phyloP scores from a whole-genome alignment of 2,888 invertebrate genomes.

The Pardosa pseudoannulata region DNA sequence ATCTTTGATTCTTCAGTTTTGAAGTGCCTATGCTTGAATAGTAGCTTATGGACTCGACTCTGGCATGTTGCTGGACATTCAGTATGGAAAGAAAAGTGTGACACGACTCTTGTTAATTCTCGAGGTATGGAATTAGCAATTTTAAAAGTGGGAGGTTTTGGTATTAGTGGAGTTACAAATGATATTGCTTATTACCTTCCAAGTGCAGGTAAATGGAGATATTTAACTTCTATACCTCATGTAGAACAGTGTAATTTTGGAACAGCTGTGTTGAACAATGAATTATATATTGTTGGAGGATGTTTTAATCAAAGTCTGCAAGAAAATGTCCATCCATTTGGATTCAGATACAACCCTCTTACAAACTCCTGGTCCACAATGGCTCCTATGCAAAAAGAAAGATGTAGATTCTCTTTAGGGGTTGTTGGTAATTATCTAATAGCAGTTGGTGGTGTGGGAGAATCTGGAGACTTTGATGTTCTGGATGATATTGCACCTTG shows the following conservation, averaged over 20 bases:
- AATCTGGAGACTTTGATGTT: constrained; percentile 79
- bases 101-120: constrained; percentile 80
- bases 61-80: constrained; percentile 54
- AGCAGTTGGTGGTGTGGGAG: constrained; percentile 83
- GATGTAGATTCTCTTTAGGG: constrained; percentile 83
- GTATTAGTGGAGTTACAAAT: constrained; percentile 83
- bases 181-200: constrained; percentile 83
- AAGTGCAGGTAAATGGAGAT: constrained; percentile 81
- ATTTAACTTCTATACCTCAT: constrained; percentile 84
- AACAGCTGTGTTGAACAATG: constrained; percentile 83
- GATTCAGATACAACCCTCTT: constrained; percentile 83
- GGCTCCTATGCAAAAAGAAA: constrained; percentile 83
- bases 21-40: constrained; percentile 65
- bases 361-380: constrained; percentile 83
- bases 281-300: constrained; percentile 84
- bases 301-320: constrained; percentile 81
- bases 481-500: constrained; percentile 79
- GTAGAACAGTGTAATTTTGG: constrained; percentile 87
- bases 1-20: constrained; percentile 69
- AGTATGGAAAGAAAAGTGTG: constrained; percentile 66
- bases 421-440: constrained; percentile 81
- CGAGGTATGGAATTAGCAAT: constrained; percentile 84
- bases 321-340: constrained; percentile 86
- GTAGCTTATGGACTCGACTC: constrained; percentile 46
- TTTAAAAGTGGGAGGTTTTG: constrained; percentile 84